phyloP scores from a whole-genome alignment of 2,797 vertebrate species.

The Eurystomus glaucurus region DNA sequence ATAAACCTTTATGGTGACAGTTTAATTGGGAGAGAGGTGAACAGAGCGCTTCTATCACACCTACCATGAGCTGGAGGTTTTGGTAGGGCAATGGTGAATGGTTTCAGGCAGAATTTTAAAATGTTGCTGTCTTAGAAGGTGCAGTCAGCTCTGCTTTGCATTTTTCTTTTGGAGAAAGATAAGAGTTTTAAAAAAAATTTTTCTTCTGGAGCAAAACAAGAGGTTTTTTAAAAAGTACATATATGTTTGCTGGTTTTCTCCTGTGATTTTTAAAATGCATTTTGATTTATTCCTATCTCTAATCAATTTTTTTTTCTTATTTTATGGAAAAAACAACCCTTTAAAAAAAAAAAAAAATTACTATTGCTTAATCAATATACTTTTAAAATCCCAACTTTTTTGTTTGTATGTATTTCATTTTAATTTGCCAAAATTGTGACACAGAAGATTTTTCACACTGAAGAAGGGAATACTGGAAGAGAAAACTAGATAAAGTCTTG shows the following conservation, averaged over 20 bases:
- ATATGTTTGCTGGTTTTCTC: background rate
- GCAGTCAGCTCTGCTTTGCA: background rate
- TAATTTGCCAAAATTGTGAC: background rate
- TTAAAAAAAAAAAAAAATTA: background rate
- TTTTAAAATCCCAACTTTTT: background rate
- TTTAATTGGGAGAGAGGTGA: background rate
- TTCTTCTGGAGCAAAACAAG: background rate
- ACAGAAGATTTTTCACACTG: background rate
- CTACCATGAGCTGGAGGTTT: background rate
- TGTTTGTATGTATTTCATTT: background rate
- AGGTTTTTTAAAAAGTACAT: background rate
- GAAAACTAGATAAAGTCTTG: background rate
- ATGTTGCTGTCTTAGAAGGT: background rate
- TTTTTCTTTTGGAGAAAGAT: background rate
- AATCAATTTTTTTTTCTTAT: background rate
- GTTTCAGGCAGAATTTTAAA: background rate
- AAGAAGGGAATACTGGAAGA: background rate
- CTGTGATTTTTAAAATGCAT: background rate
- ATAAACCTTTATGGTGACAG: background rate
- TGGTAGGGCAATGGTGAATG: background rate
- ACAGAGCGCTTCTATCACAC: background rate
- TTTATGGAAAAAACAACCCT: background rate
- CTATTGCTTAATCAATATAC: background rate
- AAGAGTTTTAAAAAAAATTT: background rate
- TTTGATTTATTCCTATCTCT: background rate